Base-by-base conservation (phyloP, 2,797 vertebrate species). In the Echiichthys vipera region DNA sequence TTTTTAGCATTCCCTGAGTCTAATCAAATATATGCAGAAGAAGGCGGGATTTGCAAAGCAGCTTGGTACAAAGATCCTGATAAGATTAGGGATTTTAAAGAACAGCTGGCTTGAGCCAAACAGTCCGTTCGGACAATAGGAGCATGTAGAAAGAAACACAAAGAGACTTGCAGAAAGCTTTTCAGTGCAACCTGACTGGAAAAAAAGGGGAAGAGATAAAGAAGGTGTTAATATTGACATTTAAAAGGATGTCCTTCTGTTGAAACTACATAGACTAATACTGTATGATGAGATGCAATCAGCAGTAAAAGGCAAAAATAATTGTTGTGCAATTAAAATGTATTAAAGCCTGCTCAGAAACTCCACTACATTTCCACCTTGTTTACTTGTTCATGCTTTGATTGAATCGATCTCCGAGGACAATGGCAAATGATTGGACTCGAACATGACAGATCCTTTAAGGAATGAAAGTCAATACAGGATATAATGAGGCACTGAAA, bases 11-110 rank as follows among this genome's bases (percentile, higher is more conserved):
- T 77, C 65, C 1, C 65, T 22, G 55, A 73, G 68, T 91, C 83
- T 84, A 81, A 92, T 91, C 88, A 92, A 81, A 90, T 90, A 85
- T 66, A 87, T 65, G 65, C 40, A 65, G 66, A 67, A 63, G 66
- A 74, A 77, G 76, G 78, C 42, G 29, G 84, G 86, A 85, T 91
- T 93, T 88, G 80, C 65, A 55, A 81, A 89, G 78, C 86, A 85
- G 80, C 82, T 82, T 83, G 77, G 88, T 84, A 75, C 67, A 70
- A 80, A 87, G 84, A 88, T 73, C 56, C 63, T 71, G 84, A 89
- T 88, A 78, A 88, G 79, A 88, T 88, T 71, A 77, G 76, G 83
- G 89, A 78, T 90, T 83, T 90, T 84, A 62, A 70, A 46, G 69
- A 86, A 72, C 71, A 84, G 81, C 76, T 79, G 70, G 78, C 67